Conservation (phyloP, 2,888 invertebrate genomes). For the Portevinia maculata region DNA sequence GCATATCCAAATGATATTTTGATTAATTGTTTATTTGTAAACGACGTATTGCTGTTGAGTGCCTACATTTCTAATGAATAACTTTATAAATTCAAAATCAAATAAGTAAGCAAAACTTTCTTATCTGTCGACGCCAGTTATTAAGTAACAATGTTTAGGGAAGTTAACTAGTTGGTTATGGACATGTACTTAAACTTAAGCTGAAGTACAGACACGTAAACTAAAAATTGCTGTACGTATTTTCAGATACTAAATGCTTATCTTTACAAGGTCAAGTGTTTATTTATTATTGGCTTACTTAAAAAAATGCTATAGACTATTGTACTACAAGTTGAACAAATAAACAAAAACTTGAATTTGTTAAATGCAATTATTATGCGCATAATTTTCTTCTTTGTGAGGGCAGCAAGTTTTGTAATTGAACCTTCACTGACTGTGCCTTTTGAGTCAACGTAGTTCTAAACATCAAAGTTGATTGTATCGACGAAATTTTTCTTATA, state of each 20-base stretch:
- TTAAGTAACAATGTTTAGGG: background rate
- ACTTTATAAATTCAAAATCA: background rate
- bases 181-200: background rate
- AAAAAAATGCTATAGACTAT: no score
- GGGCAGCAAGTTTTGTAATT: no score
- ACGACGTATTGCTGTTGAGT: background rate
- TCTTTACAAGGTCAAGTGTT: constrained; percentile 28
- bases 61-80: background rate
- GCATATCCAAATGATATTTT: no score
- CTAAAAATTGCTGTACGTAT: background rate
- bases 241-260: background rate
- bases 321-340: no score
- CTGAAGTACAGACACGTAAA: background rate
- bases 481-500: no score
- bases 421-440: no score
- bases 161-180: background rate
- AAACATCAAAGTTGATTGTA: no score
- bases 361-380: no score
- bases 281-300: background rate
- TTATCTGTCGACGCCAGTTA: constrained; percentile 6
- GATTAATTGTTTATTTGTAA: background rate
- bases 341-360: no score
- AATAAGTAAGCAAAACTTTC: background rate
- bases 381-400: no score
- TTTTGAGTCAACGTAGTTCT: no score